Evolutionary conservation across 2,797 vertebrate species (phyloP).

Genomic region (Cossypha caffra): DNA sequence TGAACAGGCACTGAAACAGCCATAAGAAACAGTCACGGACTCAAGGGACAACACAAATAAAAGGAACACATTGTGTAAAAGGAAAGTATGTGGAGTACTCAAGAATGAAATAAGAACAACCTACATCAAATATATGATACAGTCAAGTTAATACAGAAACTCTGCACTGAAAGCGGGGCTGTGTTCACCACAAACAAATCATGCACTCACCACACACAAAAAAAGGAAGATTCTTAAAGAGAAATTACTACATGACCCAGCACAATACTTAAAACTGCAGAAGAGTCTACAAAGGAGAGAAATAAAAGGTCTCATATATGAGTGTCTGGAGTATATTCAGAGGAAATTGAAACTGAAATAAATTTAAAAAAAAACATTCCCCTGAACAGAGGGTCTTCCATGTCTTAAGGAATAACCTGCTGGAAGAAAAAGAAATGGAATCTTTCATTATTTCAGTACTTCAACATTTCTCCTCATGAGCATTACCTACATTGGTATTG

Average conservation of each 20-base stretch:
- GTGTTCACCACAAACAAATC: background rate
- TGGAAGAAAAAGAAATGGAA: background rate
- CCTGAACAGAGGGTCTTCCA: background rate
- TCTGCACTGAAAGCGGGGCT: background rate
- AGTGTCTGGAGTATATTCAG: background rate
- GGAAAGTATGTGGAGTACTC: background rate
- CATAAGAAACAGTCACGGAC: background rate
- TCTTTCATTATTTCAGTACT: background rate
- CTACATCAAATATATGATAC: background rate
- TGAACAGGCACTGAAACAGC: background rate
- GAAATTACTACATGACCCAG: background rate
- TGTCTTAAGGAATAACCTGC: background rate
- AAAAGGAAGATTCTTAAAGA: background rate
- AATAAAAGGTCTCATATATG: background rate
- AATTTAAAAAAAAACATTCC: background rate
- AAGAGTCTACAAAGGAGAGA: background rate
- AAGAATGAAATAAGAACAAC: background rate
- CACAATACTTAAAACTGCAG: background rate
- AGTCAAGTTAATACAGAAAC: background rate
- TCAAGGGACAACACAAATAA: background rate
- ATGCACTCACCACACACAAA: background rate
- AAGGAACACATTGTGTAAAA: background rate
- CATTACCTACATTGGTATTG: background rate
- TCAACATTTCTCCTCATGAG: background rate
- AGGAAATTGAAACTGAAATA: background rate